Evolutionary conservation across 2,888 invertebrate genomes (phyloP).

Genomic region (Graphium colonna): DNA sequence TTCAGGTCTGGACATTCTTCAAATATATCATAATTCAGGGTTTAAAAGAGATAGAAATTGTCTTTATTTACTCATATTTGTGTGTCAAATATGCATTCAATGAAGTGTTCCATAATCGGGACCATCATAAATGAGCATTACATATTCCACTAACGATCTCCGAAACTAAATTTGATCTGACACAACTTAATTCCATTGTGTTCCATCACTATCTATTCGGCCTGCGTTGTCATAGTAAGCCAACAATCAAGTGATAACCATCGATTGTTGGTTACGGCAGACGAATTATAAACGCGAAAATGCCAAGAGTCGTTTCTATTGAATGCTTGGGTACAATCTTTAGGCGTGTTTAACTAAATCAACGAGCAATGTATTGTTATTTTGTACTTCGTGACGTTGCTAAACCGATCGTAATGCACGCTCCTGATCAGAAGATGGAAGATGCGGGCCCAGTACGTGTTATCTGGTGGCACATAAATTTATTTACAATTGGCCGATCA

Average conservation of each 20-base stretch:
- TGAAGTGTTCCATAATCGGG: slow-evolving; percentile 3
- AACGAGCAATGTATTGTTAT: slow-evolving; percentile 1
- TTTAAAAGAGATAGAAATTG: too few species aligned
- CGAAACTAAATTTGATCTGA: slow-evolving; percentile 34
- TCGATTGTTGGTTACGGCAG: slow-evolving; percentile 28
- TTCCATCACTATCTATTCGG: slow-evolving; percentile 33
- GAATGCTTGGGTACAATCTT: not conserved
- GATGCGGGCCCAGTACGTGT: slow-evolving; percentile 35
- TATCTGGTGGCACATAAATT: slow-evolving; percentile 38
- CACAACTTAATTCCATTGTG: slow-evolving; percentile 42
- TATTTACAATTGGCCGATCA: slow-evolving; percentile 38
- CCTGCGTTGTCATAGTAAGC: slow-evolving; percentile 37
- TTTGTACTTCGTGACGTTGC: not conserved
- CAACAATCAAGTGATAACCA: slow-evolving; percentile 39
- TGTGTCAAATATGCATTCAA: not conserved
- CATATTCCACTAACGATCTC: slow-evolving; percentile 33
- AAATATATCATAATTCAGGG: too few species aligned
- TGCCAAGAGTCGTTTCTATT: slow-evolving; percentile 5
- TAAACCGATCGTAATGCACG: not conserved
- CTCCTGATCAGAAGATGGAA: slow-evolving; percentile 23
- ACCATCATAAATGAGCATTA: slow-evolving; percentile 17
- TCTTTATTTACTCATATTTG: too few species aligned
- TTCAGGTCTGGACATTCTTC: too few species aligned
- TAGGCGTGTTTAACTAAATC: not conserved
- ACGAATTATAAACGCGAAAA: slow-evolving; percentile 3